These are phyloP conservation scores for Columba livia DNA, from an alignment of 2,113 vertebrate genomes.

Conservation along the genomic window DNA sequence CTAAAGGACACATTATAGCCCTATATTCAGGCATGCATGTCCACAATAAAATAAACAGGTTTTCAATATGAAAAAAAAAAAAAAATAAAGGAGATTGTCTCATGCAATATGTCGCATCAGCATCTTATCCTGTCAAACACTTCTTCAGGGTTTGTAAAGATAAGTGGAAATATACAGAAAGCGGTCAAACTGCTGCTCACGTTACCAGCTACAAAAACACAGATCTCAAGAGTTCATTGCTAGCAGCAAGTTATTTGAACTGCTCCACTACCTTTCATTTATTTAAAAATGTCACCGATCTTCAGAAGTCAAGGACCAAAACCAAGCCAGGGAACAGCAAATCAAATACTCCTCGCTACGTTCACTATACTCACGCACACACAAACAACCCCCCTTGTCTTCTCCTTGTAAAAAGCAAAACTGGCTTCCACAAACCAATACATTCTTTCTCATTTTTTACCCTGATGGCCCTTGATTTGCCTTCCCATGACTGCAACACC, in stretches of 20 bases:
- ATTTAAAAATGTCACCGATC: not conserved
- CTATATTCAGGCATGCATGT: not conserved
- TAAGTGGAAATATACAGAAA: not conserved
- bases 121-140: not conserved
- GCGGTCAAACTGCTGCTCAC: not conserved
- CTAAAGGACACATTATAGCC: not conserved
- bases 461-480: not conserved
- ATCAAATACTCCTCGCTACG: not conserved
- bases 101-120: not conserved
- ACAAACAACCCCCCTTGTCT: not conserved
- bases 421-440: not conserved
- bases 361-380: accelerated
- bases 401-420: not conserved
- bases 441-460: not conserved
- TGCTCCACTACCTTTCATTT: not conserved
- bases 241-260: not conserved
- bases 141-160: not conserved
- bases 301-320: not conserved
- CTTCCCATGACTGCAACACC: not conserved
- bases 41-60: not conserved
- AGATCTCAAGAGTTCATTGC: not conserved
- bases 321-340: not conserved
- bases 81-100: not conserved
- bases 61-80: not conserved
- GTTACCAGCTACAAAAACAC: not conserved